Evolutionary conservation across 2,888 invertebrate species (phyloP), one percentile per base, ranked within the genome.

Genomic region (Druceiella hillmani): DNA sequence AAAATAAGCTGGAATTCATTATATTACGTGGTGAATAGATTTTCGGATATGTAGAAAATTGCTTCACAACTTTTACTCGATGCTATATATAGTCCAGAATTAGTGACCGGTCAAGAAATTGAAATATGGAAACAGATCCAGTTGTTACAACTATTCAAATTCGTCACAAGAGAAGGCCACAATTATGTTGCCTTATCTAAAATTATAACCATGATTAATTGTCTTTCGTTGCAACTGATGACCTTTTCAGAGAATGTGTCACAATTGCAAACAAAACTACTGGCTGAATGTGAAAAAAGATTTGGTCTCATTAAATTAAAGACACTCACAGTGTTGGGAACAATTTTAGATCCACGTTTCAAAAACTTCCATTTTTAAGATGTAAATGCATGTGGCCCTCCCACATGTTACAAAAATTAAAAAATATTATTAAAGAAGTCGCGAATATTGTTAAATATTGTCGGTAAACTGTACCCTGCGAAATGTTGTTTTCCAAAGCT

Each of bases 141-240:
- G 9, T 34, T 41, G 33, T 37, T 38, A 38, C n/a, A 38, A 43
- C 40, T 38, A 17, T 43, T 43, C 14, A 41, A 44, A 36, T 38
- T 44, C 38, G 41, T 41, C 10, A 44, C 45, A 26, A 40, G 33
- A 35, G 40, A 45, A n/a, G n/a, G n/a, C n/a, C n/a, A n/a, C n/a
- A n/a, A 45, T 43, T 38, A 10, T 45, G 42, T 40, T 7, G 36
- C 36, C 11, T 40, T 32, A 32, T 40, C 40, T 13, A 40, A 40
- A 40, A 40, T 40, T 25, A 45, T 45, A 34, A 42, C 45, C 3
- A 43, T 43, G 45, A 40, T 44, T 17, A 43, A 41, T 40, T 43
- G 42, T 31, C 40, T 40, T 27, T 38, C 34, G 4, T 38, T 41
- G 32, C 36, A 43, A 26, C 36, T 43, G 30, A 36, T 17, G n/a